These are phyloP conservation scores for Drosophila pegasa DNA, from an alignment of 2,888 invertebrate genomes.

Conservation along the genomic window DNA sequence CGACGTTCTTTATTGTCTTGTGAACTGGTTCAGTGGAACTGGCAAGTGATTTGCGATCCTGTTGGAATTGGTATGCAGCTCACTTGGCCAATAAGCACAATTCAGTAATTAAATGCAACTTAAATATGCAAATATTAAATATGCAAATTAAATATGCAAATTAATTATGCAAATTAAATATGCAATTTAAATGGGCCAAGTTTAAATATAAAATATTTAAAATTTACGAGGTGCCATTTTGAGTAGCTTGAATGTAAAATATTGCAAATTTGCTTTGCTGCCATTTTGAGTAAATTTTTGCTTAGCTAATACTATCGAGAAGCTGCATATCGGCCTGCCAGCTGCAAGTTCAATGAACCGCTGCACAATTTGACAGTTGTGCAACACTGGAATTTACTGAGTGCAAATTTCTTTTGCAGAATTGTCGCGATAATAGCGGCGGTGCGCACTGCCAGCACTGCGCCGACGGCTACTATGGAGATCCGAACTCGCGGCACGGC, in stretches of 20 bases:
- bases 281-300: not conserved
- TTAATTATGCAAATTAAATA: too few species aligned
- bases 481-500: conserved; percentile 87
- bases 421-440: conserved; percentile 93
- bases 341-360: not conserved
- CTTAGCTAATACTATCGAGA: not conserved
- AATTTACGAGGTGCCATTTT: not conserved
- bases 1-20: not conserved
- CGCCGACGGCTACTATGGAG: conserved; percentile 94
- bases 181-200: not conserved
- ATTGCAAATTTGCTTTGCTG: not conserved
- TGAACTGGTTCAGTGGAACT: conserved; percentile 7
- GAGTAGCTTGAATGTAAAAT: not conserved
- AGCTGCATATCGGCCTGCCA: not conserved
- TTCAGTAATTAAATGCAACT: too few species aligned
- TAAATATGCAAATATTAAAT: too few species aligned
- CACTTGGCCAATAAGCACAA: not conserved
- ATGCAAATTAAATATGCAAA: not conserved
- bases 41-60: not conserved
- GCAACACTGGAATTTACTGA: not conserved
- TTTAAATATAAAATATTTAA: not conserved
- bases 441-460: conserved; percentile 94
- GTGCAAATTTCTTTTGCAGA: conserved; percentile 83
- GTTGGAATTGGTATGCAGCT: conserved; percentile 3
- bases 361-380: not conserved